Evolutionary conservation across 1,140 invertebrate species (phyloP).

Genomic region (Daktulosphaira vitifoliae): DNA sequence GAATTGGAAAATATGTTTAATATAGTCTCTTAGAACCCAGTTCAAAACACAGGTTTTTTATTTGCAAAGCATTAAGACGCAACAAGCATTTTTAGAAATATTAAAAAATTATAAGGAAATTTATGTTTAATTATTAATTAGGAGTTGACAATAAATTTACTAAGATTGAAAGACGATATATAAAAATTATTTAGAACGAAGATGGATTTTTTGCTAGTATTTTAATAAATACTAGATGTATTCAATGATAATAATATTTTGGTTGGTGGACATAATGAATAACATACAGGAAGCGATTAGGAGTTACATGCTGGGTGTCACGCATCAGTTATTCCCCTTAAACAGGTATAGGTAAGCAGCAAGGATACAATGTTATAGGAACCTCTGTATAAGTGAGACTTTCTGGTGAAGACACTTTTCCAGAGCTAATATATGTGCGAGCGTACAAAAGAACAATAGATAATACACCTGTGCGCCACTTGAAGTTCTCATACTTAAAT

Average conservation of each 20-base stretch:
- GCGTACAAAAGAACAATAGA: conserved; percentile 23
- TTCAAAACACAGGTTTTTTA: no score
- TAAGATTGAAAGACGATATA: no score
- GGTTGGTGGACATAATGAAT: conserved; percentile 15
- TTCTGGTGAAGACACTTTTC: conserved; percentile 31
- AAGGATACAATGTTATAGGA: no score
- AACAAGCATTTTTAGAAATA: no score
- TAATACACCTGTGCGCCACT: conserved; percentile 19
- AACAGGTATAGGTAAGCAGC: neutral
- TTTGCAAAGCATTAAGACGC: no score
- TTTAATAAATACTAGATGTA: neutral
- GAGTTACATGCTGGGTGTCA: conserved; percentile 32
- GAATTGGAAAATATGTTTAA: no score
- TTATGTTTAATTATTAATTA: no score
- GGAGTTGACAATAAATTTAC: no score
- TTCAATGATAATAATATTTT: neutral
- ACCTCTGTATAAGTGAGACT: conserved; percentile 21
- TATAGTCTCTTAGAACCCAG: no score
- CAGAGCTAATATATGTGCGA: conserved; percentile 29
- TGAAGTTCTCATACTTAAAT: conserved; percentile 29
- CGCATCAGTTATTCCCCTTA: conserved; percentile 18
- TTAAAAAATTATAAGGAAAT: no score
- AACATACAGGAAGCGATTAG: conserved; percentile 32
- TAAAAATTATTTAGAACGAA: neutral
- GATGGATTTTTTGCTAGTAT: neutral